Base-by-base conservation (phyloP, 1,140 invertebrate genomes). In the Apocrypta bakeri region DNA sequence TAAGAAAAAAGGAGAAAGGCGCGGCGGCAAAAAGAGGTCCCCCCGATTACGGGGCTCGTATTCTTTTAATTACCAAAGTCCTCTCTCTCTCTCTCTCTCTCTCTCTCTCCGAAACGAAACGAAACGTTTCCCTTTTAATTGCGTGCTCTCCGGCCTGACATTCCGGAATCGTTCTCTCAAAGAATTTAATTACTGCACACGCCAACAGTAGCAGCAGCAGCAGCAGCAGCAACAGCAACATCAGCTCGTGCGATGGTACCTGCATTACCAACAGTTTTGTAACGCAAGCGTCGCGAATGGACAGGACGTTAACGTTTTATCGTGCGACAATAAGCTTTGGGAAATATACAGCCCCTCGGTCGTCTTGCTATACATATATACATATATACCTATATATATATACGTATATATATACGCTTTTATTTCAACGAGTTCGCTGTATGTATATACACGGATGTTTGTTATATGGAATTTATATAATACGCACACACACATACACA, bases 81-180 rank as follows among this genome's bases (percentile, higher is more conserved):
- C 87, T 87, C 86, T 56, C 48, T 56, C 48, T 56, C 63, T 66
- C 24, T 25, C 63, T 29, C 24, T 87, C 86, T n/a, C n/a, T n/a
- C n/a, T n/a, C 84, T 81, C 85, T 87, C 85, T 87, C 84, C n/a
- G n/a, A n/a, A n/a, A n/a, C 86, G 87, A 89, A 89, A 88, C 87
- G 88, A 89, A 91, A 90, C 87, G 88, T 92, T 90, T 91, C 89
- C 88, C 90, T 90, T 92, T 91, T 91, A 92, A 91, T 91, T 92
- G 88, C 89, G 86, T 85, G 87, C 88, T 64, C 37, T 86, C 85
- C 87, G 81, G 83, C 85, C 88, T 88, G 88, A 88, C 90, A 91
- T 91, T 91, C 90, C 89, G 86, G 89, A 87, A 90, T 91, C 89
- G 89, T 91, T 91, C 88, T 91, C 87, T 87, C 87, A 90, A 91